Evolutionary conservation across 2,888 invertebrate species (phyloP).

Genomic region (Drosophila eohydei): DNA sequence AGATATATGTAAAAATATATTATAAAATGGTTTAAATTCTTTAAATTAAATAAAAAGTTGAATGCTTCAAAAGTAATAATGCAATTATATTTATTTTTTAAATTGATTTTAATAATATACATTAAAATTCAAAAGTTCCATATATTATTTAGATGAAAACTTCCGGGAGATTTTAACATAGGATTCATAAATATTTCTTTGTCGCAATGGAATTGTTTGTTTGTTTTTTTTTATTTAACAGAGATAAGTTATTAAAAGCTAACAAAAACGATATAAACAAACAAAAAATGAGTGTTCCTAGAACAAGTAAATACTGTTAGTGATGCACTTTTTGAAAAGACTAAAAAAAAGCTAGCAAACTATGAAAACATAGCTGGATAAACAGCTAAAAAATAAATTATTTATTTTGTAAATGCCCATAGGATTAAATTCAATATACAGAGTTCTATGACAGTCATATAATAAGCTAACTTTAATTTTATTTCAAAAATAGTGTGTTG

Average conservation of each 20-base stretch:
- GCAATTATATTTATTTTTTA: background rate
- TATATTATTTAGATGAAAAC: background rate
- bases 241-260: conserved; percentile 47
- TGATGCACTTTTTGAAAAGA: conserved; percentile 10
- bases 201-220: conserved; percentile 28
- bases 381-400: background rate
- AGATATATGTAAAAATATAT: conserved; percentile 6
- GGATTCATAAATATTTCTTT: conserved; percentile 7
- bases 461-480: background rate
- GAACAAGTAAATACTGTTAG: conserved; percentile 21
- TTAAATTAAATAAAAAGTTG: background rate
- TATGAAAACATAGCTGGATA: background rate
- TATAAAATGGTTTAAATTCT: background rate
- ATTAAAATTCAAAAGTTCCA: background rate
- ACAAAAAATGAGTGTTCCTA: conserved; percentile 34
- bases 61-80: too few relatives aligned
- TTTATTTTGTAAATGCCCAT: background rate
- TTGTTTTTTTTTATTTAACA: background rate
- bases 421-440: background rate
- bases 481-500: background rate
- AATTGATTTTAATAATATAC: background rate
- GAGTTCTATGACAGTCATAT: background rate
- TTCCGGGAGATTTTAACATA: conserved; percentile 30
- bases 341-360: background rate
- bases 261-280: conserved; percentile 50